Conservation (phyloP, 1,140 invertebrate species). For the Doryteuthis pealeii region DNA sequence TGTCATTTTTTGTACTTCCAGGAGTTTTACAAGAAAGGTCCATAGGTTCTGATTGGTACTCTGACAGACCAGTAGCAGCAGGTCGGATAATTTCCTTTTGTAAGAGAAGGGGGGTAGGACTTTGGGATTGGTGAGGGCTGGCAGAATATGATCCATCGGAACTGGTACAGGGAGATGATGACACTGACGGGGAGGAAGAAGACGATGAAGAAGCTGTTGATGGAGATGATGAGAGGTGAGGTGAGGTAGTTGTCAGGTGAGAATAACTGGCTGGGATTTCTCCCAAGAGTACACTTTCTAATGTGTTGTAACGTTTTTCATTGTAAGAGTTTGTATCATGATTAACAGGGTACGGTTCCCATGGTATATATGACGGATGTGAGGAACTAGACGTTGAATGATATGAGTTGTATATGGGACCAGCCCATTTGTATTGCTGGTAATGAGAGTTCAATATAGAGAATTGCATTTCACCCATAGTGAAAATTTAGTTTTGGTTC, state of each 20-base stretch:
- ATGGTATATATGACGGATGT: not conserved
- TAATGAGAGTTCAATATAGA: not conserved
- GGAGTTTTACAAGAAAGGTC: slow-evolving; percentile 17
- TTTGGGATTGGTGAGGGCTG: slow-evolving; percentile 10
- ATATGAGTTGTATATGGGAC: not conserved
- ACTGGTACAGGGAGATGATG: slow-evolving; percentile 1
- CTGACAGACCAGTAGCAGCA: not conserved
- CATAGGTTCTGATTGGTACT: slow-evolving; percentile 17
- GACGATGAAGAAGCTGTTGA: slow-evolving; percentile 9
- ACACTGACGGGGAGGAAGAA: slow-evolving; percentile 9
- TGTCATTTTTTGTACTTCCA: not conserved
- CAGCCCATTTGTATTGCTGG: not conserved
- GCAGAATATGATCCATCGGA: slow-evolving; percentile 10
- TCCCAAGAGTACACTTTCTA: slow-evolving; percentile 49
- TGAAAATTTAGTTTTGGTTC: too few relatives aligned
- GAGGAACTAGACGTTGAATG: not conserved
- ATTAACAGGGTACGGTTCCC: not conserved
- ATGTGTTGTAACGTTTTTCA: slow-evolving; percentile 27
- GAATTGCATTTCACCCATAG: slow-evolving; percentile 1
- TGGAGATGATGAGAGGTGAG: slow-evolving; percentile 10
- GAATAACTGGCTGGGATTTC: slow-evolving; percentile 49
- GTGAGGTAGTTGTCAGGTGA: slow-evolving; percentile 35
- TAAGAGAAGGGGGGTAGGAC: not conserved
- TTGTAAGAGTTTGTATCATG: not conserved
- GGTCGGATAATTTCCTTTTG: not conserved